Base-by-base conservation (phyloP, 2,797 vertebrate genomes). In the Sylvia borin region DNA sequence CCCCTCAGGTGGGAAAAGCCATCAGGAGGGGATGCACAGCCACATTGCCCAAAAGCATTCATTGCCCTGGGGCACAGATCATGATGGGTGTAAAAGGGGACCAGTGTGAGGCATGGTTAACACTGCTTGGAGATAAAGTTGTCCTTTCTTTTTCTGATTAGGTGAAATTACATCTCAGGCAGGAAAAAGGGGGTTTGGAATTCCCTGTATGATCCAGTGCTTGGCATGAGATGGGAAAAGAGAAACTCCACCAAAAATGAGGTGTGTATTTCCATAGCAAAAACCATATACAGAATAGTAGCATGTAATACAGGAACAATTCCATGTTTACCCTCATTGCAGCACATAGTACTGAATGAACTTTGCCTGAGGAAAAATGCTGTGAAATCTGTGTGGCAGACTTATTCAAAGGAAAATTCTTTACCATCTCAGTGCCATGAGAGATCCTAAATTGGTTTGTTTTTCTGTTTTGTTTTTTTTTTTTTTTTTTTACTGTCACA, bases 1-100 rank as follows among this genome's bases (percentile, higher is more conserved):
- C 16, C 54, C 25, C 55, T 57, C 9, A 4, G 16, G 13, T 5
- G 5, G 34, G n/a, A 62, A 86, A 65, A 65, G 10, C 31, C 10
- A 3, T 11, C 31, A 27, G 73, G n/a, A 94, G 54, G 16, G 54
- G 55, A n/a, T 24, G 13, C 51, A 43, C 27, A 64, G 50, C 64
- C 40, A 34, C 2, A 1, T 12, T 47, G 25, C 13, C n/a, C 7
- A 8, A 32, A 90, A 65, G 58, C 1, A 0, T 54, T 40, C 26
- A 24, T 25, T 48, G 36, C 2, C 0, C 24, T 65, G 72, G 11
- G 27, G 31, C 53, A 17, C 36, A 55, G 14, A 11, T n/a, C 45
- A 7, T 24, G 45, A 16, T 42, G 27, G 10, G 2, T 78, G 19
- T 12, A n/a, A 88, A 38, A 17, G 18, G 7, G 29, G 10, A 67